A percentile compares a stretch with the other conserved stretches of the same genome.
These are phyloP conservation scores for Fulmarus glacialis DNA, from an alignment of 2,113 vertebrate genomes.

Conservation along the genomic window DNA sequence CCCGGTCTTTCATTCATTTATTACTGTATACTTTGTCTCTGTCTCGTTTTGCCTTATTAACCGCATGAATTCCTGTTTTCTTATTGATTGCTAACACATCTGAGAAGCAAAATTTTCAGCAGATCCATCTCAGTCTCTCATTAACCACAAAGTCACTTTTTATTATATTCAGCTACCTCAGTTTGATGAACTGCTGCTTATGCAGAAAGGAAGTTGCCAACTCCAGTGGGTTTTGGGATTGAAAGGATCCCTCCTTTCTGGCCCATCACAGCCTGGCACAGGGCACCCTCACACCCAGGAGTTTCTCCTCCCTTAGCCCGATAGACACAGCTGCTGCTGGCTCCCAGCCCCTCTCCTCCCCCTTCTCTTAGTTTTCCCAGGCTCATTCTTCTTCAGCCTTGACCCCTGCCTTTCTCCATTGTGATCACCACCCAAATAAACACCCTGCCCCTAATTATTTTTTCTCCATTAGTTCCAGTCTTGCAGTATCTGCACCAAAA, in stretches of 20 bases:
- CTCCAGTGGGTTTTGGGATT: background rate
- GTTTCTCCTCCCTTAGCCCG: rapidly evolving
- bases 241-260: background rate
- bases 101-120: background rate
- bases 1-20: background rate
- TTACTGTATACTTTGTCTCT: background rate
- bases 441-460: background rate
- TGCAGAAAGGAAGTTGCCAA: background rate
- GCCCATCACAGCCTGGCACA: rapidly evolving
- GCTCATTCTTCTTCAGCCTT: background rate
- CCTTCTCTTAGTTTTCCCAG: background rate
- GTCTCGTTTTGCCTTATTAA: background rate
- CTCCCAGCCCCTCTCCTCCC: background rate
- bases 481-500: background rate
- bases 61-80: background rate
- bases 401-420: background rate
- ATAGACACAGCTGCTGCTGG: background rate
- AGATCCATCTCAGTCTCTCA: background rate
- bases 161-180: background rate
- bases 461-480: background rate
- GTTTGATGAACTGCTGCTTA: background rate
- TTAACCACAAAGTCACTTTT: background rate
- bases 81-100: background rate
- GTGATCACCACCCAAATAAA: background rate
- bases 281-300: background rate